Base-by-base conservation (phyloP, 2,113 vertebrate genomes). In the Passer domesticus region DNA sequence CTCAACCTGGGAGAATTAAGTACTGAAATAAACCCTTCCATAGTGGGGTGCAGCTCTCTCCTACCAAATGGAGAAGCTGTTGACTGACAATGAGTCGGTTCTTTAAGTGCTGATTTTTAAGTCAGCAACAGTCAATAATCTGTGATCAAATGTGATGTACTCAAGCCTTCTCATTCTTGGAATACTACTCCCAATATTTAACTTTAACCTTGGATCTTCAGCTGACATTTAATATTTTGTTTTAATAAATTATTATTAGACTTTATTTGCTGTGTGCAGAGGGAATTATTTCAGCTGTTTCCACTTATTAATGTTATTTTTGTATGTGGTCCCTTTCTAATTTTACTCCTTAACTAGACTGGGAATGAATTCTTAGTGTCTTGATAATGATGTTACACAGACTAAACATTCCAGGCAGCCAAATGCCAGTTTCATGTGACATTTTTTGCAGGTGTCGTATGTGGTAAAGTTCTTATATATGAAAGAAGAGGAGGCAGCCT, bases 251-350 rank as follows among this genome's bases (percentile, higher is more conserved):
- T 93, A 95, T 92, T 96, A 90, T 94, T 93, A 83, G 75, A 56
- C 75, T 78, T 86, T 74, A 88, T 90, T 96, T 90, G 60, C 93
- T 94, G n/a, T 53, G 64, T 90, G 83, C 47, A 86, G 68, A 86
- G 90, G 75, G 94, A 96, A 94, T 95, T 96, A 77, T 82, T 96
- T 90, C 93, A 96, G 96, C 95, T 97, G 94, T 95, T 95, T 96
- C 85, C 39, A 97, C 85, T 96, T 94, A 93, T 74, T 95, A 24
- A 30, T 83, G 68, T 96, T 96, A 92, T 88, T 96, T 96, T 93
- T 96, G 82, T 90, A 90, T 83, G 80, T 35, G 21, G 49, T 89
- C 76, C 82, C 85, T 86, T 94, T 97, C 95, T 96, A 96, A 96
- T 94, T 97, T 97, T 96, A 93, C 41, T 88, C 31, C 56, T 88